phyloP scores from a whole-genome alignment of 2,797 vertebrate species.

The Poliocrania exsul region DNA sequence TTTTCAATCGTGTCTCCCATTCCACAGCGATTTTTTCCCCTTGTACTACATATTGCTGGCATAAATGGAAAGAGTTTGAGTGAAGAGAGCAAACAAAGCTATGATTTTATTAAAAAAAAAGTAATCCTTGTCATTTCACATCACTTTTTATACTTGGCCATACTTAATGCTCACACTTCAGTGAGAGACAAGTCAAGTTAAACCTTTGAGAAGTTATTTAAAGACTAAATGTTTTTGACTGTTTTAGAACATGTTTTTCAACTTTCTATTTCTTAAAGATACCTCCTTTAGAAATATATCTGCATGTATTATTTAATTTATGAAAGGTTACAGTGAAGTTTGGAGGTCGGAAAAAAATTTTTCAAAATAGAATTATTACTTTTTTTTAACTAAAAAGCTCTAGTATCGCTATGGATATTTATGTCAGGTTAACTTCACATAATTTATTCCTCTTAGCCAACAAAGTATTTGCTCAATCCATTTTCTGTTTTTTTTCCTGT shows the following conservation, averaged over 20 bases:
- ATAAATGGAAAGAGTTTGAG: neutral
- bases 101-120: neutral
- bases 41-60: neutral
- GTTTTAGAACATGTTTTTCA: neutral
- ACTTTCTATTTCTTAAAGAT: neutral
- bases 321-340: neutral
- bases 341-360: neutral
- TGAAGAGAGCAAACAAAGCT: neutral
- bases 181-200: neutral
- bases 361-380: neutral
- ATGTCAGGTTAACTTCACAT: neutral
- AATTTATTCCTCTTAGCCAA: neutral
- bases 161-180: neutral
- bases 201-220: neutral
- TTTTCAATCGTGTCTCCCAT: conserved; percentile 38
- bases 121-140: neutral
- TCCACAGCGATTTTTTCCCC: conserved; percentile 9
- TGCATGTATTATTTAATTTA: neutral
- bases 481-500: neutral
- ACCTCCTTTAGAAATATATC: neutral
- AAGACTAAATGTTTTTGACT: neutral
- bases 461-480: neutral
- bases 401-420: neutral
- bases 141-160: neutral
- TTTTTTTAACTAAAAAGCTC: neutral